Conservation (phyloP, 2,888 invertebrate genomes). For the Folsomia candida region DNA sequence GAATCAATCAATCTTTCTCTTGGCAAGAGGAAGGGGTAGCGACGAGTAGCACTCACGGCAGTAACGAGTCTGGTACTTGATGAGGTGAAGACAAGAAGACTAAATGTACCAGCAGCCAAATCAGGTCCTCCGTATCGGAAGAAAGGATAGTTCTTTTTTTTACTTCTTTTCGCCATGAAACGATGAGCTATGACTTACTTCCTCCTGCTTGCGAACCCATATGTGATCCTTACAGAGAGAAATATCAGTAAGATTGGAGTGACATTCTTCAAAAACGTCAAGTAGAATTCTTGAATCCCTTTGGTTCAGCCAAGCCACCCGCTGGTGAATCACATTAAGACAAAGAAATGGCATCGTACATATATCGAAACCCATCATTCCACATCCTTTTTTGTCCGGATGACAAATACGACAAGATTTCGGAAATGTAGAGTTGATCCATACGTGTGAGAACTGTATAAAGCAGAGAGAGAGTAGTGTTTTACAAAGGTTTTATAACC, state of each 20-base stretch:
- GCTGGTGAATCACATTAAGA: neutral
- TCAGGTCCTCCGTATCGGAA: neutral
- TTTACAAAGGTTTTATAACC: neutral
- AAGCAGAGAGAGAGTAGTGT: neutral
- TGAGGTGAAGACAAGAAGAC: neutral
- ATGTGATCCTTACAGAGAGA: neutral
- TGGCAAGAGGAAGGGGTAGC: neutral
- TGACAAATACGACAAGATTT: neutral
- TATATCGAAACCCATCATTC: neutral
- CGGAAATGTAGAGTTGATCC: neutral
- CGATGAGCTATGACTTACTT: neutral
- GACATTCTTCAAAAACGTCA: neutral
- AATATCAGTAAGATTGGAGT: neutral
- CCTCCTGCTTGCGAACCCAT: neutral
- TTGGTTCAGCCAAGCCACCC: neutral
- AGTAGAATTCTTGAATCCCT: neutral
- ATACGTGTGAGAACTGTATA: neutral
- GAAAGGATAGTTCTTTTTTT: too few relatives aligned
- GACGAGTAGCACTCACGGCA: neutral
- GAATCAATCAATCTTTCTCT: constrained; percentile 15
- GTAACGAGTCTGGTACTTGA: neutral
- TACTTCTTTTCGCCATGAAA: neutral
- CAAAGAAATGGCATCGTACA: too few relatives aligned
- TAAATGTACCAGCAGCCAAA: neutral
- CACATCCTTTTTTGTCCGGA: too few relatives aligned